A percentile compares a stretch with the other conserved stretches of the same genome.
phyloP scores from a whole-genome alignment of 2,888 invertebrate genomes.

The Microctonus brassicae region DNA sequence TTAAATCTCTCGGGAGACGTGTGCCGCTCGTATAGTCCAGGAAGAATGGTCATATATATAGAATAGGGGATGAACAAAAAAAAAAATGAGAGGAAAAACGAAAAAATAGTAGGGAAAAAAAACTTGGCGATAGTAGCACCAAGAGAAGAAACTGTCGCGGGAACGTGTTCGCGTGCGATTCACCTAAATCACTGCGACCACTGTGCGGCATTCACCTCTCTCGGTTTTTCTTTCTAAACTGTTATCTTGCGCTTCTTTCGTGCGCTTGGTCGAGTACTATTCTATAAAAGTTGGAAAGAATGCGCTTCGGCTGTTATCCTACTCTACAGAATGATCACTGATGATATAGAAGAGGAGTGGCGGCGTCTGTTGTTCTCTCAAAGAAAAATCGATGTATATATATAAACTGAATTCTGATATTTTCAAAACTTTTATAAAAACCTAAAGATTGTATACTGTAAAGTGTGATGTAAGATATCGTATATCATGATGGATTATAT shows the following conservation, averaged over 20 bases:
- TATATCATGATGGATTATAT: not conserved
- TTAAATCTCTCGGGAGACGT: conserved; percentile 17
- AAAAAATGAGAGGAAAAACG: not conserved
- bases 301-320: conserved; percentile 26
- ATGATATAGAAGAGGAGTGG: not conserved
- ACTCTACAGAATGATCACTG: not conserved
- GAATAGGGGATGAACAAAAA: not conserved
- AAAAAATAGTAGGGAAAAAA: not conserved
- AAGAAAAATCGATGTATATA: too few species aligned
- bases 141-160: conserved; percentile 19
- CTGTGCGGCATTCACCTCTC: conserved; percentile 20
- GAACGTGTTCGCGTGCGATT: conserved; percentile 18
- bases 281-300: conserved; percentile 34
- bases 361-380: not conserved
- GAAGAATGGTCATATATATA: not conserved
- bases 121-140: conserved; percentile 26
- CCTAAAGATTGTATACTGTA: not conserved
- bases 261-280: conserved; percentile 32
- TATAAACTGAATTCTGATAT: not conserved
- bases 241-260: conserved; percentile 44
- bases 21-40: not conserved
- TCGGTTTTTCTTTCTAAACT: conserved; percentile 39
- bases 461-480: not conserved
- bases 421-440: not conserved
- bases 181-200: conserved; percentile 34